These are phyloP conservation scores for Drosophila cardini DNA, from an alignment of 1,140 invertebrate species.

Conservation along the genomic window DNA sequence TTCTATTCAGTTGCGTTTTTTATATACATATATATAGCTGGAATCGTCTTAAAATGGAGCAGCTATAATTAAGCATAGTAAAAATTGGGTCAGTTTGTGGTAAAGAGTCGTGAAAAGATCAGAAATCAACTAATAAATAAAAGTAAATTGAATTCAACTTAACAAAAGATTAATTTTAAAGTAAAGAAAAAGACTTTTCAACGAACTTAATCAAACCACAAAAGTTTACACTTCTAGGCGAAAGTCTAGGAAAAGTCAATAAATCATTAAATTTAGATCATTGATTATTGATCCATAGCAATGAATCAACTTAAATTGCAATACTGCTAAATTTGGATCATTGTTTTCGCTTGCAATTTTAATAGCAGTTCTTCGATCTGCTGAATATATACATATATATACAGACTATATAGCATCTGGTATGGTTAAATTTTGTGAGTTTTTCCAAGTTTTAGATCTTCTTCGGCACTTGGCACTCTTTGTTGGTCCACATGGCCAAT, in stretches of 20 bases:
- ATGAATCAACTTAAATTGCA: conserved; percentile 2
- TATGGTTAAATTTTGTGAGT: background rate
- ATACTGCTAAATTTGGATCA: background rate
- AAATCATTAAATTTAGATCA: background rate
- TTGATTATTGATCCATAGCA: background rate
- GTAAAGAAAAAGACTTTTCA: too few species aligned
- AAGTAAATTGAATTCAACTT: too few species aligned
- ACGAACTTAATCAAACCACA: too few species aligned
- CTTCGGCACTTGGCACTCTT: background rate
- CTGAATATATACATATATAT: background rate
- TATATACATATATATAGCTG: background rate
- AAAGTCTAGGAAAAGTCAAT: background rate
- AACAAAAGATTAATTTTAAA: too few species aligned
- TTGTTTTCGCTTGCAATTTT: background rate
- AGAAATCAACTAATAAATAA: too few species aligned
- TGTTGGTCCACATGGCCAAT: conserved; percentile 60
- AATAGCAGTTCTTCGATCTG: background rate
- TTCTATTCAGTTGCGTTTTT: background rate
- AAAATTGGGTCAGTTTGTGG: conserved; percentile 13
- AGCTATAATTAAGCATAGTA: background rate
- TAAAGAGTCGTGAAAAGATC: too few species aligned
- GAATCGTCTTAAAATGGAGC: background rate
- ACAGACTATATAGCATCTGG: conserved; percentile 8
- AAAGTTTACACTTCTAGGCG: background rate
- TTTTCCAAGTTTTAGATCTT: background rate